Evolutionary conservation across 2,113 vertebrate genomes (phyloP).

Genomic region (Suricata suricatta): DNA sequence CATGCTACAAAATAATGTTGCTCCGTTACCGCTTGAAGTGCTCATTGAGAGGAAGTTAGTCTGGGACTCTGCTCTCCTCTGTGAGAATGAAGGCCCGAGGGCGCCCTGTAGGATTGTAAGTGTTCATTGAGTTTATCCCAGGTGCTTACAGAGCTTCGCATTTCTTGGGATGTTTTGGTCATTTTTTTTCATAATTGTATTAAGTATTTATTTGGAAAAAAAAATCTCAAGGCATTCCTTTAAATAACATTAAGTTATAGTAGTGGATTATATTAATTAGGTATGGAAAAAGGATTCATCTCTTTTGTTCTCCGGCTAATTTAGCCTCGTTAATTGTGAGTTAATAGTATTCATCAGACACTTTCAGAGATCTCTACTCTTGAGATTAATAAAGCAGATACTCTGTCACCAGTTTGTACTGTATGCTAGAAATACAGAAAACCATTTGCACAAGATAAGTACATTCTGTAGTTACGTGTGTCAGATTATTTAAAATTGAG

Average conservation of each 20-base stretch:
- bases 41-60: conserved; percentile 52
- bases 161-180: conserved; percentile 15
- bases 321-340: conserved; percentile 66
- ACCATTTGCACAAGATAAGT: conserved; percentile 22
- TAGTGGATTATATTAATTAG: conserved; percentile 54
- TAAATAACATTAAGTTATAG: conserved; percentile 30
- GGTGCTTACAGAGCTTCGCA: background rate
- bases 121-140: background rate
- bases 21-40: conserved; percentile 46
- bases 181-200: conserved; percentile 10
- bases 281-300: conserved; percentile 48
- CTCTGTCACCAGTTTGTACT: background rate
- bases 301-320: conserved; percentile 64
- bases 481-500: conserved; percentile 51
- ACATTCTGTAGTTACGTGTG: background rate
- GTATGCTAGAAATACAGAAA: conserved; percentile 4
- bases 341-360: conserved; percentile 64
- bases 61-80: background rate
- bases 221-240: conserved; percentile 53
- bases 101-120: background rate
- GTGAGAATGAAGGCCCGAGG: background rate
- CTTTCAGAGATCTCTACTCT: conserved; percentile 41
- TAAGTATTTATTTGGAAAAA: conserved; percentile 13
- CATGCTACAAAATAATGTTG: conserved; percentile 12
- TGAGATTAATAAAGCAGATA: conserved; percentile 54